phyloP scores from a whole-genome alignment of 2,888 invertebrate genomes.

The Rhagium mordax region DNA sequence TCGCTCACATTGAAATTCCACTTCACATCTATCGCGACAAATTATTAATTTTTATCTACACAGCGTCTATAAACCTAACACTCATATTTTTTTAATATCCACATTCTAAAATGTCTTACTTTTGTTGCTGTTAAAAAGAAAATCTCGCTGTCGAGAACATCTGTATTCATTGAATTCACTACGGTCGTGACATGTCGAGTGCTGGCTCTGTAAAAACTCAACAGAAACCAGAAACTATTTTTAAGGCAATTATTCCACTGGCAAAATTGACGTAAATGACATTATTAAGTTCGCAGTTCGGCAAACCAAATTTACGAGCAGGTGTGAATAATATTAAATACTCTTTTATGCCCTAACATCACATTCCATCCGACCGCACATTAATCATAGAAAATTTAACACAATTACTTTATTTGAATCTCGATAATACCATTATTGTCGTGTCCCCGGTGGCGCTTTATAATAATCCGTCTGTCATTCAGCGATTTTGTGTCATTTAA shows the following conservation, averaged over 20 bases:
- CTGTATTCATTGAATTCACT: no score
- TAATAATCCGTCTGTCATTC: constrained; percentile 21
- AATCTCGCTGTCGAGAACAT: no score
- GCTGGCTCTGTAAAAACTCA: neutral
- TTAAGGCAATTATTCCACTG: neutral
- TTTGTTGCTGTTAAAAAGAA: no score
- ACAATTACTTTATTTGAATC: constrained; percentile 21
- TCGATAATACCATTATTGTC: constrained; percentile 14
- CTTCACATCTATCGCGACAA: no score
- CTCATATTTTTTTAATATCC: no score
- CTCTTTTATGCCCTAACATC: constrained; percentile 2
- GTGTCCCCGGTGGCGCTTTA: constrained; percentile 4
- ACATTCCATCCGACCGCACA: constrained; percentile 6
- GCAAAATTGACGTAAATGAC: constrained; percentile 2
- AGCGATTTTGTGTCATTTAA: neutral
- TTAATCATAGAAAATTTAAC: constrained; percentile 21
- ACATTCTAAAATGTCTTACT: no score
- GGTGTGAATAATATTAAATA: constrained; percentile 20
- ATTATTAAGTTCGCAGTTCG: neutral
- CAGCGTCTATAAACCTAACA: no score
- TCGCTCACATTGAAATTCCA: no score
- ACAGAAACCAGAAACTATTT: neutral
- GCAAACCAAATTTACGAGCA: constrained; percentile 11
- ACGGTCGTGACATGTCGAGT: no score
- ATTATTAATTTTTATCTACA: no score